Evolutionary conservation across 2,113 vertebrate species (phyloP), one percentile per base, ranked within the genome.

Genomic region (Syrmaticus mikado): DNA sequence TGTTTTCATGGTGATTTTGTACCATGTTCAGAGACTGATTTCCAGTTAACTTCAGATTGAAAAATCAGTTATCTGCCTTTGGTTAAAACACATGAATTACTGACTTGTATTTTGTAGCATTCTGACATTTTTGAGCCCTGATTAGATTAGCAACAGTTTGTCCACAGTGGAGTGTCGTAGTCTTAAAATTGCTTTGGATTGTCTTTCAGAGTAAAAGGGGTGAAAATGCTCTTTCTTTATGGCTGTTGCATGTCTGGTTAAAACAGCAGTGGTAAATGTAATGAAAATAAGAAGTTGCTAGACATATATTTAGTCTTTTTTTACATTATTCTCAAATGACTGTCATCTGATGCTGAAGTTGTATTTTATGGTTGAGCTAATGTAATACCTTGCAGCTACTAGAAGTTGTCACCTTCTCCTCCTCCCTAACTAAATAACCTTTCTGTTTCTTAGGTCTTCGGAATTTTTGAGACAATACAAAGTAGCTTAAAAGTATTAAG

Each of bases 151-250:
- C 48, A 66, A 40, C n/a, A 40, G 61, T 65, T 60, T 48, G n/a
- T 65, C 20, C 6, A 7, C 4, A 25, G 15, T 0, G 0, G 14
- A 34, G 11, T 60, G 4, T 79, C 25, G 7, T 53, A 6, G 48
- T 84, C 17, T 45, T 48, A 27, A 19, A 46, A 89, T 8, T 82
- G 5, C 34, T 55, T 28, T 1, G 58, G 14, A 3, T 64, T 67
- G 34, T 22, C 64, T 25, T 38, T 64, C 24, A 43, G 22, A 80
- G 80, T 3, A 50, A 20, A 20, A 61, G 53, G 20, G 6, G 8
- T 52, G 32, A 28, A 41, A 45, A 20, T 13, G 36, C 16, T 65
- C 10, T 43, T 32, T 17, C 6, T 32, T 41, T 41, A 32, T 27
- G 15, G 6, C 57, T 70, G 13, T 20, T 91, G n/a, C 20, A 19